Evolutionary conservation across 2,797 vertebrate genomes (phyloP).

Genomic region (Pantherophis alleghaniensis): DNA sequence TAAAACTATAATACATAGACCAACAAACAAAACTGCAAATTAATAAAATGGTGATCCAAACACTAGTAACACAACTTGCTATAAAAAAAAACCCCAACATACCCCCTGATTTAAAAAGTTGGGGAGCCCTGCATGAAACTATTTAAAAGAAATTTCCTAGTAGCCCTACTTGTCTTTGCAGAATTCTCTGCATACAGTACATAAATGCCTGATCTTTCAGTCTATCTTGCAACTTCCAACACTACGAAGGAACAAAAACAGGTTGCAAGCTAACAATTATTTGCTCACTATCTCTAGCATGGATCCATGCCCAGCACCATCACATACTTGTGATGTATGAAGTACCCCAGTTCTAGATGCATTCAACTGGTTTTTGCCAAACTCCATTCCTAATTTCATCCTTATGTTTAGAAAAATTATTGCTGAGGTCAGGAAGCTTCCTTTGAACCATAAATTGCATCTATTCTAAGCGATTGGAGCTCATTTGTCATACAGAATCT

Average conservation of each 20-base stretch:
- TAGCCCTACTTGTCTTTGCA: neutral
- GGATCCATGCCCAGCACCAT: neutral
- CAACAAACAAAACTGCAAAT: neutral
- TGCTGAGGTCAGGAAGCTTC: conserved; percentile 26
- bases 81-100: neutral
- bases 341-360: neutral
- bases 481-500: conserved; percentile 33
- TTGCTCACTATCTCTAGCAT: neutral
- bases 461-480: neutral
- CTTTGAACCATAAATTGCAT: conserved; percentile 28
- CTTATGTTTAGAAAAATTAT: conserved; percentile 25
- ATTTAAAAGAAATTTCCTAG: neutral
- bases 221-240: neutral
- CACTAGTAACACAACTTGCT: neutral
- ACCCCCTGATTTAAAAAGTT: neutral
- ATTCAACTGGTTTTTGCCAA: neutral
- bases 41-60: neutral
- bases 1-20: neutral
- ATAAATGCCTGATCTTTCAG: neutral
- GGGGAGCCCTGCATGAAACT: neutral
- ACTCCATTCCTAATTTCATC: conserved; percentile 25
- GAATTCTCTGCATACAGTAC: neutral
- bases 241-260: neutral
- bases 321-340: neutral
- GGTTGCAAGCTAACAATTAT: neutral